phyloP scores from a whole-genome alignment of 1,140 invertebrate species.

The Teleopsis dalmanni region DNA sequence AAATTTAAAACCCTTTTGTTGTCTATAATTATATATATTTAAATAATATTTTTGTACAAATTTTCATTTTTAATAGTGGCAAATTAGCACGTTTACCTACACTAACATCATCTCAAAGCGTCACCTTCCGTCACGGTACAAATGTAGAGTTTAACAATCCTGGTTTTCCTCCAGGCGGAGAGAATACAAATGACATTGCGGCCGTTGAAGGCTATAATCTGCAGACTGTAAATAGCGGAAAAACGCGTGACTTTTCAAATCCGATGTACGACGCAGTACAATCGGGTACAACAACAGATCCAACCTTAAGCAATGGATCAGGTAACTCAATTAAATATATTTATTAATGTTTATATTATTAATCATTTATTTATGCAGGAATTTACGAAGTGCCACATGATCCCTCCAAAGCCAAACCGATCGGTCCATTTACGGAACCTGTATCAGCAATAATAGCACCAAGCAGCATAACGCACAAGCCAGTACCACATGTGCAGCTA shows the following conservation, averaged over 20 bases:
- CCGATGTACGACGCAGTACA: constrained; percentile 88
- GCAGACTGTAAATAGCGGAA: constrained; percentile 64
- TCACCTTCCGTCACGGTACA: constrained; percentile 91
- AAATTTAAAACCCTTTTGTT: background rate
- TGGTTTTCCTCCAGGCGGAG: constrained; percentile 45
- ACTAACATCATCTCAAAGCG: constrained; percentile 78
- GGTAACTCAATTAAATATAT: constrained; percentile 34
- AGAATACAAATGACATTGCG: constrained; percentile 26
- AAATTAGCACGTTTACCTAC: constrained; percentile 66
- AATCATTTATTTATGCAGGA: constrained; percentile 41
- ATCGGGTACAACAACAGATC: constrained; percentile 44
- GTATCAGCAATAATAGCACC: constrained; percentile 68
- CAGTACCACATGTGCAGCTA: constrained; percentile 63
- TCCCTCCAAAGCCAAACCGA: constrained; percentile 54
- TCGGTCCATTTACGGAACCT: constrained; percentile 49
- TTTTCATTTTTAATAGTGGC: constrained; percentile 51
- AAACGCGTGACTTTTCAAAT: constrained; percentile 86
- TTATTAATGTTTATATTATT: constrained; percentile 2
- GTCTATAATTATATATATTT: background rate
- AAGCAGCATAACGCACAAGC: constrained; percentile 68
- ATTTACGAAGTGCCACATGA: constrained; percentile 74
- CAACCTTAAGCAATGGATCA: constrained; percentile 53
- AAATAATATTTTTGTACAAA: constrained; percentile 22
- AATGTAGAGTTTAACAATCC: constrained; percentile 83
- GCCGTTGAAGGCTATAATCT: constrained; percentile 47